Percentiles rank a stretch among this genome's conserved stretches.
Conservation (phyloP, 2,113 vertebrate genomes). For the Forbesichthys agassizii region DNA sequence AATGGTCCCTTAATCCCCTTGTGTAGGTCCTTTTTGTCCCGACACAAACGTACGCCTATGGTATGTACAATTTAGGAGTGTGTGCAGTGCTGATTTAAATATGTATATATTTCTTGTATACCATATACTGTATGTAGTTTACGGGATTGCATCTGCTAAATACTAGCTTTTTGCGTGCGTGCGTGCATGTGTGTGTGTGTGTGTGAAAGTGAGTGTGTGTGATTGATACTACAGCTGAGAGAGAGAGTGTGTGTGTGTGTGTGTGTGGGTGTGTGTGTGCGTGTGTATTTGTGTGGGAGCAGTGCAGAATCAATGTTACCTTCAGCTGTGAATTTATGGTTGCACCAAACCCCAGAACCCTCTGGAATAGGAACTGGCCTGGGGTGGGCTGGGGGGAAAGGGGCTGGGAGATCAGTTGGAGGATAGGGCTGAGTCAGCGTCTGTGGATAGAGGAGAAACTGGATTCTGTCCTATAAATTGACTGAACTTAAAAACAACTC, state of each 20-base stretch:
- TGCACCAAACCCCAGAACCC: constrained; percentile 59
- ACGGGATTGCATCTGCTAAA: no score
- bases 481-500: not conserved
- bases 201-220: constrained; percentile 13
- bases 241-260: constrained; percentile 31
- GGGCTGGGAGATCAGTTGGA: constrained; percentile 11
- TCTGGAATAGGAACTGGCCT: constrained; percentile 46
- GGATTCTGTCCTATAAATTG: not conserved
- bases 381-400: constrained; percentile 8
- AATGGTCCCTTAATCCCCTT: no score
- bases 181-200: constrained; percentile 4
- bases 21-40: no score
- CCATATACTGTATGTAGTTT: no score
- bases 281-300: constrained; percentile 4
- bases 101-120: no score
- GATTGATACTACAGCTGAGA: constrained; percentile 57
- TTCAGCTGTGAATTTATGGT: constrained; percentile 73
- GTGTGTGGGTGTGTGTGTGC: constrained; percentile 21
- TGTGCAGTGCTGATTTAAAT: no score
- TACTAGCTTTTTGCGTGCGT: not conserved
- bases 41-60: no score
- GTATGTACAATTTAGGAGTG: no score
- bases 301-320: constrained; percentile 66
- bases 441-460: constrained; percentile 6
- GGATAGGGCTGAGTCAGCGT: constrained; percentile 40